These are phyloP conservation scores for Podiceps cristatus DNA, from an alignment of 2,113 vertebrate genomes.

Conservation along the genomic window DNA sequence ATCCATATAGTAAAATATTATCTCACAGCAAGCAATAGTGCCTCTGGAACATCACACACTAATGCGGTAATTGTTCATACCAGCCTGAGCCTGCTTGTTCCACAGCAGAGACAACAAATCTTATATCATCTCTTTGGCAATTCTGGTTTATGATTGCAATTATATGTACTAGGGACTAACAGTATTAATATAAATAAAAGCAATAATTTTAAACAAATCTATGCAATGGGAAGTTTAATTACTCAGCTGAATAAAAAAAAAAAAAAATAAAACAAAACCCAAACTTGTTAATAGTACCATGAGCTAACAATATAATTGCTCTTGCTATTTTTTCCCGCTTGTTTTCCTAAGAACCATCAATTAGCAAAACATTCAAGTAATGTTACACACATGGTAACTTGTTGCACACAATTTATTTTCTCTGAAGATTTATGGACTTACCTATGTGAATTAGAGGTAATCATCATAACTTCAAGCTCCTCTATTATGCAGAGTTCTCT, in stretches of 20 bases:
- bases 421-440: neutral
- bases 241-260: neutral
- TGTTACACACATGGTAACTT: neutral
- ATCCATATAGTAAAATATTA: slow-evolving; percentile 36
- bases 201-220: neutral
- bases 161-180: neutral
- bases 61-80: neutral
- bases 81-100: neutral
- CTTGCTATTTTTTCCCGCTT: neutral
- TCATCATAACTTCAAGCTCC: neutral
- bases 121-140: neutral
- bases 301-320: neutral
- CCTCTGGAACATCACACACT: neutral
- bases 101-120: neutral
- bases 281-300: neutral
- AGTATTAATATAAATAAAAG: neutral
- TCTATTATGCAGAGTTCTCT: neutral
- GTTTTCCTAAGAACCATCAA: neutral
- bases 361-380: neutral
- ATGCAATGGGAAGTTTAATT: neutral
- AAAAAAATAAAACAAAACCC: too few species aligned
- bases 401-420: neutral
- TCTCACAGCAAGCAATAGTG: neutral
- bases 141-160: neutral
- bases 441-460: neutral